Percentiles rank a stretch among this genome's conserved stretches.
phyloP scores from a whole-genome alignment of 2,797 vertebrate species.

The Streptopelia turtur region DNA sequence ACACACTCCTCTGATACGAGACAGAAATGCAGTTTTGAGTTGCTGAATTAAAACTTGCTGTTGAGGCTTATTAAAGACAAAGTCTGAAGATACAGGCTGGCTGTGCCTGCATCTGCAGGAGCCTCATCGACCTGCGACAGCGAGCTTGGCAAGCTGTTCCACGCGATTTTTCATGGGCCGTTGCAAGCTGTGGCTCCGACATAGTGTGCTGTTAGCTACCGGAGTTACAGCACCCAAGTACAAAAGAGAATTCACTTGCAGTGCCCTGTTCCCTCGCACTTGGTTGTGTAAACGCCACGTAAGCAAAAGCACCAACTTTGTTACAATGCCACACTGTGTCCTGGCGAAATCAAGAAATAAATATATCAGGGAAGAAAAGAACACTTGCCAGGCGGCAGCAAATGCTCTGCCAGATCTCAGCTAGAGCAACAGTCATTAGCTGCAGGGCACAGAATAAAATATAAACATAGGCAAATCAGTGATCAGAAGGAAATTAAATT shows the following conservation, averaged over 20 bases:
- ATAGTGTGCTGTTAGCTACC: fast-evolving
- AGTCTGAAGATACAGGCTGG: not conserved
- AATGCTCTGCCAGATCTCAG: constrained; percentile 26
- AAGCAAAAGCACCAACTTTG: not conserved
- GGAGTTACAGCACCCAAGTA: not conserved
- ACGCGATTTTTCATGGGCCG: fast-evolving
- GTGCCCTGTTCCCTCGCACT: fast-evolving
- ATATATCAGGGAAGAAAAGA: not conserved
- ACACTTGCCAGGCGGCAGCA: not conserved
- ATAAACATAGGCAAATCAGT: not conserved
- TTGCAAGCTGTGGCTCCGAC: not conserved
- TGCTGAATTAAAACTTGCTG: not conserved
- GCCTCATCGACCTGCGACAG: not conserved
- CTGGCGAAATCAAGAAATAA: constrained; percentile 16
- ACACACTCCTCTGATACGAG: not conserved
- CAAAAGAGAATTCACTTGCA: not conserved
- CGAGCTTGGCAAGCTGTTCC: not conserved
- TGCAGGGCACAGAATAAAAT: constrained; percentile 2
- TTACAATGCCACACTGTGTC: constrained; percentile 29
- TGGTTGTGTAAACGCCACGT: not conserved
- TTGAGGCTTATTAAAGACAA: not conserved
- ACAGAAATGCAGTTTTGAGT: not conserved
- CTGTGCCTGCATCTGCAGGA: not conserved
- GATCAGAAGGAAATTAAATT: constrained; percentile 10
- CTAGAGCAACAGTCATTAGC: constrained; percentile 40